Percentiles rank a stretch among this genome's conserved stretches.
Evolutionary conservation across 2,888 invertebrate genomes (phyloP).

Genomic region (Andrena trimmerana): DNA sequence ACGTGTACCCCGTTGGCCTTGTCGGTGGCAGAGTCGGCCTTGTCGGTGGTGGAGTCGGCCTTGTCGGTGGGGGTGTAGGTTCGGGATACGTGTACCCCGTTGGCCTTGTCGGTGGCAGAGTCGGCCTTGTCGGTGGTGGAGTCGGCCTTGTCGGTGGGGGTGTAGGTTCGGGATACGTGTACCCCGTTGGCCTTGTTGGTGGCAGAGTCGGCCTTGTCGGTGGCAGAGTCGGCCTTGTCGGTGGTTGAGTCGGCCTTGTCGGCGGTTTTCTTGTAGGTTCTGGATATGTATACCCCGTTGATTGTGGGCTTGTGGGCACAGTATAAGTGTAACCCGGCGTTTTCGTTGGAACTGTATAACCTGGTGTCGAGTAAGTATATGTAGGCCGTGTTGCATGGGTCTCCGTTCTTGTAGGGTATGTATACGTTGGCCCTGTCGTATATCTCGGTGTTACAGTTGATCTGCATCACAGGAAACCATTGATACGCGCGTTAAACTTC

Average conservation of each 20-base stretch:
- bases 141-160: constrained; percentile 47
- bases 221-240: not conserved
- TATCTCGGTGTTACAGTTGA: constrained; percentile 46
- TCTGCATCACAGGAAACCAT: constrained; percentile 12
- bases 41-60: constrained; percentile 65
- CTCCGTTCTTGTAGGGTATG: too few species aligned
- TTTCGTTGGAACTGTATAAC: not conserved
- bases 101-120: constrained; percentile 56
- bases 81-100: constrained; percentile 61
- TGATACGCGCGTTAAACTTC: not conserved
- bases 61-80: not conserved
- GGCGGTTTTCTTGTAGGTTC: not conserved
- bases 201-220: constrained; percentile 38
- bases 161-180: constrained; percentile 45
- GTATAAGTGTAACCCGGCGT: not conserved
- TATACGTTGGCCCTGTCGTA: not conserved
- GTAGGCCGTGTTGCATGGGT: too few species aligned
- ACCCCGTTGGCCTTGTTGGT: constrained; percentile 63
- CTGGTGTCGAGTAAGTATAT: not conserved
- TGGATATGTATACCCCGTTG: constrained; percentile 8
- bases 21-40: not conserved
- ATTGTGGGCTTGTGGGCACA: constrained; percentile 1
- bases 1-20: not conserved
- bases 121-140: too few species aligned
- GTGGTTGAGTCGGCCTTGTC: not conserved